Evolutionary conservation across 1,140 invertebrate species (phyloP), one percentile per base, ranked within the genome.

Genomic region (Delia radicum): DNA sequence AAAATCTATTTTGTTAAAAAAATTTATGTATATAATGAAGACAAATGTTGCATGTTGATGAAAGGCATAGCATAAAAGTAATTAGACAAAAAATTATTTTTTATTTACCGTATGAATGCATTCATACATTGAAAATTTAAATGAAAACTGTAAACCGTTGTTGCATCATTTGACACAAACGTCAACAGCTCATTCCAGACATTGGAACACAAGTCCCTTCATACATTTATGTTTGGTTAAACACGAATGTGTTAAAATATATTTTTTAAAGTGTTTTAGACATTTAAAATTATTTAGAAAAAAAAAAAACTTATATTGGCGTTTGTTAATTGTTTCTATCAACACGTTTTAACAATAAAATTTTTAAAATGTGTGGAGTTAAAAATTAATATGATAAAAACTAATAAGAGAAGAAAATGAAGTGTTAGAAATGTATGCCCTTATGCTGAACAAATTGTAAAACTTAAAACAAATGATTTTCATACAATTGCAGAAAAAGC

Each of bases 11-110:
- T 69, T 69, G 65, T 69, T 69, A 29, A 69, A 69, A 69, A 29
- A n/a, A n/a, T n/a, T n/a, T n/a, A n/a, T n/a, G n/a, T n/a, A 26
- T 33, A 18, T 69, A 69, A 69, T 69, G 65, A 69, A 69, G 65
- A 69, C 65, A 69, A 69, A 69, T 69, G 65, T 69, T 69, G 65
- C 65, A 69, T 69, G 31, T 55, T 33, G 65, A 33, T 69, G 65
- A 69, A 69, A 69, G 65, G 65, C 65, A 69, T 21, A 33, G 65
- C 65, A 33, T 69, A 33, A 69, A 69, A 69, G 65, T 69, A 69
- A 69, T 69, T 69, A 69, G 65, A 69, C 28, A 69, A 69, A 69
- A 69, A 69, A 69, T 69, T 69, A 69, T 33, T 69, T 69, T 69
- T 69, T 69, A 69, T 31, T 69, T 69, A 33, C n/a, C 46, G 46